Conservation (phyloP, 2,113 vertebrate genomes). For the Cyprinodon variegatus region DNA sequence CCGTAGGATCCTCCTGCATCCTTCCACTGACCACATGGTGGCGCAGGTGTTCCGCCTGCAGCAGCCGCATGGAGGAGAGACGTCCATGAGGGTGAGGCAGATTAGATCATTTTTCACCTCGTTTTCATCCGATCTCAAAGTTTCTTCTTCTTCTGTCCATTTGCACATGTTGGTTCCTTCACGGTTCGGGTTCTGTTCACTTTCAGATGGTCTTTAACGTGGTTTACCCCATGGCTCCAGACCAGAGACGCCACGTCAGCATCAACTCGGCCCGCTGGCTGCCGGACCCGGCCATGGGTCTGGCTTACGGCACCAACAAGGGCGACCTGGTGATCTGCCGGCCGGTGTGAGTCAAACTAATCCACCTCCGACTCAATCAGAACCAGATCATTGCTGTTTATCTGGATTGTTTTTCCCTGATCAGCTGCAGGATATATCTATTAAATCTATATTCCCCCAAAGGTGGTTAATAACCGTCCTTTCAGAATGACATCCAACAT, state of each 20-base stretch:
- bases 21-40: conserved; percentile 99
- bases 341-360: conserved; percentile 89
- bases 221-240: conserved; percentile 97
- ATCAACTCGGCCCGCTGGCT: conserved; percentile 99
- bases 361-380: neutral
- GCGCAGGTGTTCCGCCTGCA: conserved; percentile 98
- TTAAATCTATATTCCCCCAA: too few relatives aligned
- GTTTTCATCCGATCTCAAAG: neutral
- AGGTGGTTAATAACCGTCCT: too few relatives aligned
- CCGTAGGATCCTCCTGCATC: conserved; percentile 94
- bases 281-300: conserved; percentile 93
- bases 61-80: conserved; percentile 96
- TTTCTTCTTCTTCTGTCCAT: too few relatives aligned
- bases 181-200: neutral
- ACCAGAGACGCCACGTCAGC: conserved; percentile 97
- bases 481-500: too few relatives aligned
- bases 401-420: too few relatives aligned
- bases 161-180: too few relatives aligned
- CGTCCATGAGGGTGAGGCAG: conserved; percentile 92
- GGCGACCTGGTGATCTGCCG: conserved; percentile 98
- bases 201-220: conserved; percentile 97
- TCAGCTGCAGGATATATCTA: too few relatives aligned
- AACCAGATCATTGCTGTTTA: neutral
- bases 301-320: conserved; percentile 98
- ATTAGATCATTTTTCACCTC: too few relatives aligned